Percentiles rank a stretch among this genome's conserved stretches.
These are phyloP conservation scores for Lathronympha strigana DNA, from an alignment of 2,888 invertebrate species.

Conservation along the genomic window DNA sequence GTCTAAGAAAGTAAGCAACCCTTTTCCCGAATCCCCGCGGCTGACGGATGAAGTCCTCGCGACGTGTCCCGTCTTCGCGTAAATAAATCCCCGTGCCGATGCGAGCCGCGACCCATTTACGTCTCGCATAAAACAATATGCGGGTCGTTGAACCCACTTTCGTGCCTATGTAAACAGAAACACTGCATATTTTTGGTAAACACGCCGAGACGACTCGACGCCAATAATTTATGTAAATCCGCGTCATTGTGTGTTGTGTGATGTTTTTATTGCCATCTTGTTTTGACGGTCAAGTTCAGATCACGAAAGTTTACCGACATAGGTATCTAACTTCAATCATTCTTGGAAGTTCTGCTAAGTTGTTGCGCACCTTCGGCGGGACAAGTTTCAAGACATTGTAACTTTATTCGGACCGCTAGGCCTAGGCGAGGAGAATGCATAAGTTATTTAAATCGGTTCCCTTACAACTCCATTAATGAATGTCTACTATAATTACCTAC, in stretches of 20 bases:
- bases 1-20: background rate
- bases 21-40: slow-evolving; percentile 25
- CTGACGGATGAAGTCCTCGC: slow-evolving; percentile 45
- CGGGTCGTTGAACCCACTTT: slow-evolving; percentile 77
- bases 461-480: slow-evolving; percentile 16
- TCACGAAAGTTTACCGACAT: slow-evolving; percentile 65
- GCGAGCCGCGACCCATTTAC: slow-evolving; percentile 78
- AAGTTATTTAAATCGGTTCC: slow-evolving; percentile 2
- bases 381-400: slow-evolving; percentile 30
- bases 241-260: slow-evolving; percentile 79
- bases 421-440: slow-evolving; percentile 5
- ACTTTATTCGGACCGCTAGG: slow-evolving; percentile 27
- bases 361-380: slow-evolving; percentile 27
- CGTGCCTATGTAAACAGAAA: slow-evolving; percentile 78
- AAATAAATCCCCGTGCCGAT: slow-evolving; percentile 69
- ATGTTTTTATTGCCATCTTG: slow-evolving; percentile 79
- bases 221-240: slow-evolving; percentile 83
- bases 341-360: slow-evolving; percentile 45
- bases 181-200: slow-evolving; percentile 74
- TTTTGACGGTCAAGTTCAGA: slow-evolving; percentile 82
- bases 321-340: slow-evolving; percentile 56
- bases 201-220: slow-evolving; percentile 68
- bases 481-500: background rate
- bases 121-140: slow-evolving; percentile 78
- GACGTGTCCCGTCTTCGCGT: slow-evolving; percentile 50